phyloP scores from a whole-genome alignment of 2,113 vertebrate genomes.

The Chaenocephalus aceratus region DNA sequence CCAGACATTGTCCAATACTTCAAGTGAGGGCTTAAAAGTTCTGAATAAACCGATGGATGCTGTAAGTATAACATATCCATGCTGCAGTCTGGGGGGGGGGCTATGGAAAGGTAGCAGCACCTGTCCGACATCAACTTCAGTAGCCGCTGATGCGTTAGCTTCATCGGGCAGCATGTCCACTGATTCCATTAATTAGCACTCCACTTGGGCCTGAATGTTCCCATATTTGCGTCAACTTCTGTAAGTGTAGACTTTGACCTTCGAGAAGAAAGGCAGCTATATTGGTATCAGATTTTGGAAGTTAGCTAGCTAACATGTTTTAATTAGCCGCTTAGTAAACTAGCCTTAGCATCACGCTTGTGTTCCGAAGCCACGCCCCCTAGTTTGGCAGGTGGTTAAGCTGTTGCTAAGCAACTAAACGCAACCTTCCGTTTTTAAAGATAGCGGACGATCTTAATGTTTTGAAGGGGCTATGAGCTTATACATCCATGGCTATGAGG shows the following conservation, averaged over 20 bases:
- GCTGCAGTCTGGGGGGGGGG: too few species aligned
- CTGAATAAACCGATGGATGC: neutral
- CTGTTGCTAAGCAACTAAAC: neutral
- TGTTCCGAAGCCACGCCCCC: neutral
- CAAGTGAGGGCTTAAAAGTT: neutral
- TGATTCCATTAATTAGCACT: neutral
- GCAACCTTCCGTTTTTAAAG: too few species aligned
- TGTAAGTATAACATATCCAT: neutral
- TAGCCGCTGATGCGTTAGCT: neutral
- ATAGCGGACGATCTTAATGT: too few species aligned
- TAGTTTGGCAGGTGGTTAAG: neutral
- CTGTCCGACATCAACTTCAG: too few species aligned
- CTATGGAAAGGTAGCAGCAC: too few species aligned
- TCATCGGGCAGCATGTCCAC: too few species aligned
- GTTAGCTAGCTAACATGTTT: too few species aligned
- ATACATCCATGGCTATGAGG: too few species aligned
- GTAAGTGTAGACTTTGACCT: too few species aligned
- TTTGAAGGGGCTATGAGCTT: too few species aligned
- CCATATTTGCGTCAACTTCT: neutral
- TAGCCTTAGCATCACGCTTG: too few species aligned
- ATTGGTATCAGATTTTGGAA: neutral
- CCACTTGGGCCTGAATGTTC: neutral
- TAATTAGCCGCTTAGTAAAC: too few species aligned
- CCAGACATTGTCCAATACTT: neutral
- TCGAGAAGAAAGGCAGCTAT: neutral